Conservation (phyloP, 1,140 invertebrate genomes). For the Solenopsis invicta region DNA sequence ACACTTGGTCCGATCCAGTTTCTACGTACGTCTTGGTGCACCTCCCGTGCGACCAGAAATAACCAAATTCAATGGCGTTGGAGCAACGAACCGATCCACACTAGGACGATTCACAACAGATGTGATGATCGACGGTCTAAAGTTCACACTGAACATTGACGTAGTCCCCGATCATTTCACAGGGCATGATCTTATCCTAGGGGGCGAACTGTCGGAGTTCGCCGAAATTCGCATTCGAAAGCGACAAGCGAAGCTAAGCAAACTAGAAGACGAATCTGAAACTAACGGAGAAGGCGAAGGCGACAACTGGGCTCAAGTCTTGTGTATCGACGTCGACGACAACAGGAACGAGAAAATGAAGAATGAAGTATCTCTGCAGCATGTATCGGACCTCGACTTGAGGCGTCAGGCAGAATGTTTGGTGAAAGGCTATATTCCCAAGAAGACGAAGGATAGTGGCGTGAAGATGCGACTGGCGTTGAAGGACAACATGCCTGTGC, state of each 20-base stretch:
- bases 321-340: not conserved
- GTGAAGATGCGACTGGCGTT: not conserved
- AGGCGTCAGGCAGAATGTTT: not conserved
- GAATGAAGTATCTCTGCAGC: not conserved
- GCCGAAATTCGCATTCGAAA: not conserved
- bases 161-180: not conserved
- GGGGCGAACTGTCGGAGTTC: not conserved
- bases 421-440: not conserved
- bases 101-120: conserved; percentile 7
- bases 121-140: not conserved
- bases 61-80: not conserved
- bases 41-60: not conserved
- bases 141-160: not conserved
- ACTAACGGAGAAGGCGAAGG: fast-evolving
- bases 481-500: not conserved
- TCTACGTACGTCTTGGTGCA: not conserved
- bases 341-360: not conserved
- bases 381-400: not conserved
- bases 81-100: not conserved
- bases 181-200: not conserved
- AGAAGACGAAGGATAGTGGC: not conserved
- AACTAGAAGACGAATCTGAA: not conserved
- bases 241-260: not conserved
- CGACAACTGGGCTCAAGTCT: not conserved
- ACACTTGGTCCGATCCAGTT: not conserved